Base-by-base conservation (phyloP, 2,113 vertebrate genomes). In the Bujurquina vittata region DNA sequence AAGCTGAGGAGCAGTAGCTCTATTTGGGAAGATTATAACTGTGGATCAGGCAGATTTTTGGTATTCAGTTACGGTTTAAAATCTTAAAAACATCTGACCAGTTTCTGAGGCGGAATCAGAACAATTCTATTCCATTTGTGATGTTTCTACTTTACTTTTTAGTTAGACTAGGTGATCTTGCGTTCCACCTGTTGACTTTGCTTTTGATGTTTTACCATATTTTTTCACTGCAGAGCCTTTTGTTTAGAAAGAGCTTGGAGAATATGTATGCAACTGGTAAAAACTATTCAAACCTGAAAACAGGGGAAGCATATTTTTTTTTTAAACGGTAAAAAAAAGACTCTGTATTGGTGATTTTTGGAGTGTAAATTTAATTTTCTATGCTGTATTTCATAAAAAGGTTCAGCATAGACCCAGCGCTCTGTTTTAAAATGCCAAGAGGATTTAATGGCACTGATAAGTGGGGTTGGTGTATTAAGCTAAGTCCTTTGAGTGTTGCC, bases 341-440 rank as follows among this genome's bases (percentile, higher is more conserved):
- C 33, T 3, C 23, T 22, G 75, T n/a, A 79, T 69, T 62, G 75
- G 56, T 79, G 49, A 55, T 84, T 69, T 81, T 83, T 87, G 43
- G 35, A 87, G 73, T 84, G 54, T 69, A 22, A 84, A 87, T 90
- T 73, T 29, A 75, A 88, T 84, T 49, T 72, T 65, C 12, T 81
- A 12, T 62, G 46, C 46, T 65, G 78, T 80, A 80, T 87, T 81
- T 82, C 74, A 23, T 12, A 60, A 79, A 90, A 80, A 88, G 81
- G 72, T 83, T 80, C 74, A 46, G 40, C 29, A 26, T 49, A 57
- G 52, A 87, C 31, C 62, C 73, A 31, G 54, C 0, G 22, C 77
- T 77, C 63, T 29, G 40, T 77, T 90, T 80, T 87, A 46, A 93
- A 94, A 94, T 93, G 83, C 77, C 92, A 94, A 88, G 79, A 89